phyloP scores from a whole-genome alignment of 2,113 vertebrate species.

The Chunga burmeisteri region DNA sequence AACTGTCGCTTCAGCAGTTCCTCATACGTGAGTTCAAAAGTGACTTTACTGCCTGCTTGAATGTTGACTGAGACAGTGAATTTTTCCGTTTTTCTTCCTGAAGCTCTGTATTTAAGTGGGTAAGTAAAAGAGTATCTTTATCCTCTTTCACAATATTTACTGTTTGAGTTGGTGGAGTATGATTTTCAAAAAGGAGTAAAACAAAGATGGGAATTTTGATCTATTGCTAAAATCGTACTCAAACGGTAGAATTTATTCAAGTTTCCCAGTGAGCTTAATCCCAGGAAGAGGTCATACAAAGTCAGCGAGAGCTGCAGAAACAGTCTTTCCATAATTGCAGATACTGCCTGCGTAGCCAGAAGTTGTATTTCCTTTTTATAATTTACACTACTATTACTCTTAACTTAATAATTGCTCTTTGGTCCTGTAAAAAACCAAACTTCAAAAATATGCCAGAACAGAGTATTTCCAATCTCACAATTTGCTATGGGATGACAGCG shows the following conservation, averaged over 20 bases:
- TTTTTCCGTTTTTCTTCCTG: constrained; percentile 90
- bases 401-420: background rate
- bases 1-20: constrained; percentile 86
- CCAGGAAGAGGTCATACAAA: background rate
- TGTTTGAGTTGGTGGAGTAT: background rate
- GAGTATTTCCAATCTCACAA: background rate
- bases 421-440: background rate
- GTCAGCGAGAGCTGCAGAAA: background rate
- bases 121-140: background rate
- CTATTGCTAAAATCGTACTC: background rate
- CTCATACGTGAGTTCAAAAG: constrained; percentile 91
- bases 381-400: background rate
- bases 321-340: background rate
- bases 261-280: background rate
- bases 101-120: constrained; percentile 75
- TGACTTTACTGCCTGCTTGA: constrained; percentile 85
- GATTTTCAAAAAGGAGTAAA: background rate
- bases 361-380: background rate
- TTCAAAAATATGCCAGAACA: background rate
- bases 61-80: constrained; percentile 89
- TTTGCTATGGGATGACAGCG: background rate
- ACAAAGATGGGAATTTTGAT: background rate
- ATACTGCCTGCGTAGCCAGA: background rate
- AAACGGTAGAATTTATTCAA: background rate
- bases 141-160: background rate